Evolutionary conservation across 1,140 invertebrate species (phyloP).

Genomic region (Stegodyphus mimosarum): DNA sequence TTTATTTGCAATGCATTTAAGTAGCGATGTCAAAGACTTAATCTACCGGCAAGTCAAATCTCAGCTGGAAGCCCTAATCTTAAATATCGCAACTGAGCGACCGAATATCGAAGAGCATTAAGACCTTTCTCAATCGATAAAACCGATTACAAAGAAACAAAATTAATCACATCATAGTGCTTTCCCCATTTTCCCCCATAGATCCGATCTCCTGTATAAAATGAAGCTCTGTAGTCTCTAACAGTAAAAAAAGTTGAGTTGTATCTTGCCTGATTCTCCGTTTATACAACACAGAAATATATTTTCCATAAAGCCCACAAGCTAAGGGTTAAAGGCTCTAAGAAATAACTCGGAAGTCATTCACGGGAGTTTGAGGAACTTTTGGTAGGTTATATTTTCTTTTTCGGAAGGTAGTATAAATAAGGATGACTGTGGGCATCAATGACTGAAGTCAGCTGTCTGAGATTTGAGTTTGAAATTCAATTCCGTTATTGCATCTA

Average conservation of each 20-base stretch:
- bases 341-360: conserved; percentile 14
- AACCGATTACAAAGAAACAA: too few species aligned
- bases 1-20: too few species aligned
- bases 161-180: too few species aligned
- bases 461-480: too few species aligned
- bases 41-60: too few species aligned
- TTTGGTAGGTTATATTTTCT: neutral
- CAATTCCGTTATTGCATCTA: too few species aligned
- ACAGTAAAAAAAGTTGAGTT: neutral
- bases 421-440: neutral
- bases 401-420: neutral
- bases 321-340: neutral
- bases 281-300: conserved; percentile 5
- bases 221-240: neutral
- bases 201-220: neutral
- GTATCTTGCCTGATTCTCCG: neutral
- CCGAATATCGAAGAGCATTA: too few species aligned
- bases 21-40: too few species aligned
- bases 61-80: too few species aligned
- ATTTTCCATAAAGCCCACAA: conserved; percentile 6
- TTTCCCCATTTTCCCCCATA: too few species aligned
- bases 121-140: too few species aligned
- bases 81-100: too few species aligned
- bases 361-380: neutral
- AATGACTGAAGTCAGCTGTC: neutral